Conservation (phyloP, 2,888 invertebrate species). For the Oxycera nigricornis region DNA sequence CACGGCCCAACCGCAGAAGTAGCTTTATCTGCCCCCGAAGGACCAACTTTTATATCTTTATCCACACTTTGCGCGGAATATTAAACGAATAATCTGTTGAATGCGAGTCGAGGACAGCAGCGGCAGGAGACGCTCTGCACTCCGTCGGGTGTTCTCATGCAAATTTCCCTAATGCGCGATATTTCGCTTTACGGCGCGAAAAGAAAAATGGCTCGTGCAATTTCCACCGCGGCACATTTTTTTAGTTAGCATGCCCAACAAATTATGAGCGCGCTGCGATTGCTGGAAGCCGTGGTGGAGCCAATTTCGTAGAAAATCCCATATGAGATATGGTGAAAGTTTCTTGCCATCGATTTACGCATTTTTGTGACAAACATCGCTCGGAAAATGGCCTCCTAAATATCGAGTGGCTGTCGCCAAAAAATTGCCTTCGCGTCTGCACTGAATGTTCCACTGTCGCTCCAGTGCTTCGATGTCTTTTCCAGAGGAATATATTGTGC, state of each 20-base stretch:
- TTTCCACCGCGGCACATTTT: neutral
- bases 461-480: neutral
- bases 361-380: constrained; percentile 41
- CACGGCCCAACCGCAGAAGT: neutral
- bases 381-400: constrained; percentile 19
- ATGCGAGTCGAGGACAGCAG: neutral
- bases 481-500: constrained; percentile 12
- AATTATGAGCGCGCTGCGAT: constrained; percentile 24
- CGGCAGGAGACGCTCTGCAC: neutral
- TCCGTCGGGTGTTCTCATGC: neutral
- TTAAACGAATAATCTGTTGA: constrained; percentile 41
- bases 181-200: constrained; percentile 18
- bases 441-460: neutral
- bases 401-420: constrained; percentile 27
- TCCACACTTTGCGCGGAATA: constrained; percentile 17
- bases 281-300: constrained; percentile 10
- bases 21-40: constrained; percentile 10
- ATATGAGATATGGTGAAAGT: constrained; percentile 44
- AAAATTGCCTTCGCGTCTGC: constrained; percentile 6
- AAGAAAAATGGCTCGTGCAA: neutral
- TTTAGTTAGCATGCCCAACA: constrained; percentile 4
- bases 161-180: constrained; percentile 29
- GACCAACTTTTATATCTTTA: constrained; percentile 31
- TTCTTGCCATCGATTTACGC: constrained; percentile 42
- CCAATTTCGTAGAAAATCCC: constrained; percentile 35